Evolutionary conservation across 1,140 invertebrate species (phyloP), one percentile per base, ranked within the genome.

Genomic region (Camponotus vicinus): DNA sequence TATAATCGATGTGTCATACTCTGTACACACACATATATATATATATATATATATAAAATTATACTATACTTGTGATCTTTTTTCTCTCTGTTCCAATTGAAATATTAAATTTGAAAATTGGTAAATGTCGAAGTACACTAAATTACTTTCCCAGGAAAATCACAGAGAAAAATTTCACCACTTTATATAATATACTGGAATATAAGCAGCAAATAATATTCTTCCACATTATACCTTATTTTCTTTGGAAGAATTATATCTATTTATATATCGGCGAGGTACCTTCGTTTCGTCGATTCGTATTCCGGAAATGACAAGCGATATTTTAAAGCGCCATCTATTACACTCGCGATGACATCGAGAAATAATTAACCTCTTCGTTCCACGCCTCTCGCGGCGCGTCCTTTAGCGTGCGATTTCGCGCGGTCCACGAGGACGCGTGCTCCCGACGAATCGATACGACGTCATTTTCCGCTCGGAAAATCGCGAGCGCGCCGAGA

Each of bases 361-460:
- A n/a, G 15, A 55, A 69, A 75, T 45, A 57, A 90, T 90, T 90
- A 90, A 90, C 89, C 89, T 90, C 55, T 79, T 57, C 37, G 27
- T 15, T 32, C 37, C 34, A 49, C n/a, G 66, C 32, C 32, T 52
- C 0, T 3, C 40, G 49, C 40, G 32, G 55, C 13, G 45, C 15
- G 2, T 15, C 3, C 71, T 59, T 52, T 6, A 5, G 11, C 7
- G 1, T 3, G 21, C 18, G 15, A 45, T 42, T 11, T 18, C 3
- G 18, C 2, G 7, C 11, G 5, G 9, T 4, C 4, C 7, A 9
- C 18, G 18, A 6, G 0, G 15, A 34, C 21, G 7, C 4, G 9
- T 0, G 7, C 7, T 59, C 0, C 3, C 45, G 3, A 27, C 27
- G 6, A n/a, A 0, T 5, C 15, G n/a, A n/a, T 1, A 0, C 0